These are phyloP conservation scores for Anabacerthia variegaticeps DNA, from an alignment of 2,797 vertebrate genomes.

Conservation along the genomic window DNA sequence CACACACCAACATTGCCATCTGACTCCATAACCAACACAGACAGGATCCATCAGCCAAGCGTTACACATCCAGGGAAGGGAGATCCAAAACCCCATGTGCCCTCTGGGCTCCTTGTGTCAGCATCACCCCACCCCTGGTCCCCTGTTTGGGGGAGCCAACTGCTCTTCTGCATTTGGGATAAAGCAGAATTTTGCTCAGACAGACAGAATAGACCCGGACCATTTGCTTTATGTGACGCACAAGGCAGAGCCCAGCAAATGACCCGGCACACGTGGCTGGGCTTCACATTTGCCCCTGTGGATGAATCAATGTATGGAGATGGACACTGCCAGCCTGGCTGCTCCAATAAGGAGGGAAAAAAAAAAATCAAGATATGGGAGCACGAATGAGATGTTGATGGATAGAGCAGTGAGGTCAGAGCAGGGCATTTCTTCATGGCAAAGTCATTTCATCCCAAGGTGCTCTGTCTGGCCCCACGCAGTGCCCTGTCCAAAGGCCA, in stretches of 20 bases:
- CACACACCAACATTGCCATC: not conserved
- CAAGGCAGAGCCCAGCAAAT: not conserved
- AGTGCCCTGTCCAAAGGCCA: not conserved
- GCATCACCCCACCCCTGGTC: not conserved
- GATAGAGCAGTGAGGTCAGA: not conserved
- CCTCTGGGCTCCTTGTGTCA: not conserved
- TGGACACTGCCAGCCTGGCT: not conserved
- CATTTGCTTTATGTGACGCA: not conserved
- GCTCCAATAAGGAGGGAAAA: not conserved
- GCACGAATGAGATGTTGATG: not conserved
- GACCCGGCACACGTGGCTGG: fast-evolving
- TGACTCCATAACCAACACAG: not conserved
- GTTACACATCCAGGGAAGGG: not conserved
- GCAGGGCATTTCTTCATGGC: not conserved
- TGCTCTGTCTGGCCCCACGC: not conserved
- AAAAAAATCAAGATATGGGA: not conserved
- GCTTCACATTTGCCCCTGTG: not conserved
- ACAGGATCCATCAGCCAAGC: not conserved
- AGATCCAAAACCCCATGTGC: fast-evolving
- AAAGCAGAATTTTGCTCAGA: not conserved
- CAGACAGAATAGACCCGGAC: not conserved
- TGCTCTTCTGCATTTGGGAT: fast-evolving
- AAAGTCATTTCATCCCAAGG: fast-evolving
- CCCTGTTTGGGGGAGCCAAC: fast-evolving
- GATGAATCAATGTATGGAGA: not conserved